Base-by-base conservation (phyloP, 35 echinoderm and acorn worm genomes). In the Apostichopus parvimensis region DNA sequence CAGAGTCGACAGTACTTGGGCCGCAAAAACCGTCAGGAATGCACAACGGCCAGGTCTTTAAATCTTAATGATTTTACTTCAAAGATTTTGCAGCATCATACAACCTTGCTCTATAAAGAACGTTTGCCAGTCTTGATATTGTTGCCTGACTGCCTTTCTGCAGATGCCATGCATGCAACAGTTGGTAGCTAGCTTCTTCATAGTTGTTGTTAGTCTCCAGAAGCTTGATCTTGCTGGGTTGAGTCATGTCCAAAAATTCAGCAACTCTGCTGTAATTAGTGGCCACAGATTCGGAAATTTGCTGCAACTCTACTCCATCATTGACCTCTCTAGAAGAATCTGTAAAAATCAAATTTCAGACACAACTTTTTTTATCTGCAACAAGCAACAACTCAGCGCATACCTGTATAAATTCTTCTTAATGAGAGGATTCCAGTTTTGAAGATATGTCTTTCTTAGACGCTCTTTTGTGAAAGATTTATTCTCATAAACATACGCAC, bases 171-270 rank as follows among this genome's bases (percentile, higher is more conserved):
- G 13, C 78, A 24, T 80, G 12, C 12, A 80, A 22, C 13, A 80
- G 78, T 54, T 80, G 78, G 21, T 80, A 80, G 78, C 78, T 80
- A 54, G 78, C 78, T 80, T 80, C 78, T 17, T 10, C 13, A 28
- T 5, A 22, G 10, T 80, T 54, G 52, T 80, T 80, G 64, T 4
- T 14, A 13, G 78, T 0, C 6, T 80, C 23, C 78, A 18, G 13
- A 80, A 24, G 78, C 11, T 54, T 80, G 78, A 80, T 80, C 78
- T 54, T 80, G 22, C 78, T 22, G 11, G 0, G 10, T 17, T 22
- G 12, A 80, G 22, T 54, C 23, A 80, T 24, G 21, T 22, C 78
- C 12, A 80, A 22, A 1, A 20, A 12, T 17, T 10, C 23, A 28
- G 23, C 78, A 28, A 80, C 78, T 80, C 13, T 24, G 22, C 22